These are phyloP conservation scores for Timandra comae DNA, from an alignment of 2,888 invertebrate species.

Conservation along the genomic window DNA sequence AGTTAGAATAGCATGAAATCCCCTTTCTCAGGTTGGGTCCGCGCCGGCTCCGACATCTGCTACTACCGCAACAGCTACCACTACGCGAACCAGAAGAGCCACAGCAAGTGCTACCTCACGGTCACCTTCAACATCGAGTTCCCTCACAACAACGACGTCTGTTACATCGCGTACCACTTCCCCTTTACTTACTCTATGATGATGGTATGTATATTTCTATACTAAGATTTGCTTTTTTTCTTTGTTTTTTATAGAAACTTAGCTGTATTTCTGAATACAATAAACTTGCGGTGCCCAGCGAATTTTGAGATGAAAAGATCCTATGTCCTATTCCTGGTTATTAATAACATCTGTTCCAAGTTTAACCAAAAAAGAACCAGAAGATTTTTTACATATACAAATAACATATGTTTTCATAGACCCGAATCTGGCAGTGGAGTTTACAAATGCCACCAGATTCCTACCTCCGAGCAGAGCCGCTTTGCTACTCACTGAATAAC, in stretches of 20 bases:
- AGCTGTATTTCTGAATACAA: too few species aligned
- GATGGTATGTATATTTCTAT: conserved; percentile 68
- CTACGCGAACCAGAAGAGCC: conserved; percentile 72
- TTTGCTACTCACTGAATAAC: conserved; percentile 83
- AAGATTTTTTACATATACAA: too few species aligned
- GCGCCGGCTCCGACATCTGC: conserved; percentile 85
- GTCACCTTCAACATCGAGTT: conserved; percentile 87
- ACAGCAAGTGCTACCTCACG: conserved; percentile 81
- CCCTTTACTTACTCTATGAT: conserved; percentile 89
- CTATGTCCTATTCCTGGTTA: too few species aligned
- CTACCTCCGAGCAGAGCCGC: conserved; percentile 79
- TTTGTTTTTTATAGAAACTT: too few species aligned
- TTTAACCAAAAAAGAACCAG: too few species aligned
- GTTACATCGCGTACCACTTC: conserved; percentile 91
- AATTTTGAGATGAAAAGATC: too few species aligned
- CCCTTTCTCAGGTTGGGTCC: conserved; percentile 78
- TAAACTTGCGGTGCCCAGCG: too few species aligned
- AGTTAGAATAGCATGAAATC: too few species aligned
- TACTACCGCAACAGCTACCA: conserved; percentile 88
- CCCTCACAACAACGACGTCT: conserved; percentile 84
- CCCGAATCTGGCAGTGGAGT: conserved; percentile 79
- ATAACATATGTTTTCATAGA: too few species aligned
- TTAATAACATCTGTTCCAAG: too few species aligned
- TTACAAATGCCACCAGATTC: conserved; percentile 63
- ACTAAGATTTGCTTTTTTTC: too few species aligned